Conservation (phyloP, 2,888 invertebrate species). For the Drosophila algonquin region DNA sequence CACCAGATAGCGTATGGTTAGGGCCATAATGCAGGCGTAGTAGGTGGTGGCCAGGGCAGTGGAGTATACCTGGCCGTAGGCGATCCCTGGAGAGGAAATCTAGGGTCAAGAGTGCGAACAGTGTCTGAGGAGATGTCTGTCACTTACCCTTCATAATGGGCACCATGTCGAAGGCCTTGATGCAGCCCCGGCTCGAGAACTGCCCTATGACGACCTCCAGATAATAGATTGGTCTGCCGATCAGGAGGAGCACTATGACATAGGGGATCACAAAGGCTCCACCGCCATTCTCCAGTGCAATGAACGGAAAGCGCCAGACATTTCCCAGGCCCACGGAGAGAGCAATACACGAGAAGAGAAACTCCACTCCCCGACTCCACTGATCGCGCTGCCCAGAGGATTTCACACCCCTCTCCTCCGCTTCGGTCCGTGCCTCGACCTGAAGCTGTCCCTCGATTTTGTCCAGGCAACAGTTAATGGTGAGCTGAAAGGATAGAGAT, state of each 20-base stretch:
- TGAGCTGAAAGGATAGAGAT: constrained; percentile 24
- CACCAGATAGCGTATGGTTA: constrained; percentile 87
- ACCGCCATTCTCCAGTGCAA: constrained; percentile 88
- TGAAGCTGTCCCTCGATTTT: neutral
- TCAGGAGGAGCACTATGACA: constrained; percentile 86
- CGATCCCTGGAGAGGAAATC: constrained; percentile 84
- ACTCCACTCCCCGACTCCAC: constrained; percentile 87
- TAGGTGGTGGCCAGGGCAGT: constrained; percentile 87
- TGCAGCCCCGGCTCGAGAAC: constrained; percentile 88
- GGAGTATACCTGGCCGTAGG: constrained; percentile 86
- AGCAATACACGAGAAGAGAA: constrained; percentile 86
- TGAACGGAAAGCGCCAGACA: constrained; percentile 88
- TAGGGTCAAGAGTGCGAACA: neutral
- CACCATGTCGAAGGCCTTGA: constrained; percentile 87
- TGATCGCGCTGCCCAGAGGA: constrained; percentile 77
- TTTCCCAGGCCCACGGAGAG: constrained; percentile 88
- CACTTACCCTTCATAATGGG: constrained; percentile 88
- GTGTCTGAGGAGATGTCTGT: too few relatives aligned
- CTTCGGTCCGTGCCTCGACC: neutral
- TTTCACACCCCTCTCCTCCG: constrained; percentile 1
- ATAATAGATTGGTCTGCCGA: constrained; percentile 89
- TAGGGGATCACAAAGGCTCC: constrained; percentile 89
- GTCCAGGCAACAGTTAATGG: constrained; percentile 38
- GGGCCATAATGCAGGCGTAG: constrained; percentile 88
- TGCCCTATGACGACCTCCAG: constrained; percentile 90